A percentile compares a stretch with the other conserved stretches of the same genome.
Conservation (phyloP, 2,113 vertebrate species). For the Acinonyx jubatus region DNA sequence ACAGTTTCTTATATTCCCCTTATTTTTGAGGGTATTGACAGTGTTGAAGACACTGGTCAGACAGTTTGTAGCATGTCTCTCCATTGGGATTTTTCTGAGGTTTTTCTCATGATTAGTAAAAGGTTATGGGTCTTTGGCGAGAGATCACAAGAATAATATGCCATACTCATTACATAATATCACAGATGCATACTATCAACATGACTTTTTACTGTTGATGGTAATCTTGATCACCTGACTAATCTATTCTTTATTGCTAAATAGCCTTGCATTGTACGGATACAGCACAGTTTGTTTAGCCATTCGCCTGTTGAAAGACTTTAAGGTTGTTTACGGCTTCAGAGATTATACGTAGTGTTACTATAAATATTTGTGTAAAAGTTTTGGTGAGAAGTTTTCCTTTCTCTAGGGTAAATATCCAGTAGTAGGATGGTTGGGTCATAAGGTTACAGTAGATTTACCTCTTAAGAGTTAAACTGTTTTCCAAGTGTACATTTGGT, state of each 20-base stretch:
- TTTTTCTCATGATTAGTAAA: background rate
- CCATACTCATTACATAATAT: background rate
- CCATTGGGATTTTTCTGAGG: background rate
- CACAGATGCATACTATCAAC: background rate
- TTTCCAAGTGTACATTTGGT: background rate
- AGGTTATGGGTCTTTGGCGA: background rate
- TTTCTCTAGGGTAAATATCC: background rate
- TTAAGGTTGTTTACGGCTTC: background rate
- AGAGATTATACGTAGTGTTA: background rate
- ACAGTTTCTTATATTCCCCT: background rate
- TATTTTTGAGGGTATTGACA: background rate
- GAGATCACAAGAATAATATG: background rate
- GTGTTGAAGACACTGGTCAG: background rate
- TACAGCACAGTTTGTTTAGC: background rate
- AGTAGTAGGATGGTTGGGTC: background rate
- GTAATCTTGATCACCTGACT: background rate
- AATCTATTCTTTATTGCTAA: background rate
- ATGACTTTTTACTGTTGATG: background rate
- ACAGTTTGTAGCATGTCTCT: background rate
- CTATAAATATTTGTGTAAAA: background rate
- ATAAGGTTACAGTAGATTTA: background rate
- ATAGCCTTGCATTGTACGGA: background rate
- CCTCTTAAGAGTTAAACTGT: background rate
- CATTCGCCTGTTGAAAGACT: background rate
- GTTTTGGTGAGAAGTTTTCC: background rate